These are phyloP conservation scores for Anadara kagoshimensis DNA, from an alignment of 1,140 invertebrate genomes.

Conservation along the genomic window DNA sequence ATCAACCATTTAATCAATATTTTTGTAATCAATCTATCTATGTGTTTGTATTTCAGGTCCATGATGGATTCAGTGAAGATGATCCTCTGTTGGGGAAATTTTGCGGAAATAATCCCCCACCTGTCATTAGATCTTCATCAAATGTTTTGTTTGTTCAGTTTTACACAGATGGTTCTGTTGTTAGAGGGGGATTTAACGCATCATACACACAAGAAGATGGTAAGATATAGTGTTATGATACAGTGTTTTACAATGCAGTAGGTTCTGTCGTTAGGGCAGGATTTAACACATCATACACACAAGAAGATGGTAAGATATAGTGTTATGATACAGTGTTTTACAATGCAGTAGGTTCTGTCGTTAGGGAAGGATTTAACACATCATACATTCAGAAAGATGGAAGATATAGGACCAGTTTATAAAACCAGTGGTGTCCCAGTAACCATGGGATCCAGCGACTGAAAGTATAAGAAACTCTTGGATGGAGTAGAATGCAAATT, in stretches of 20 bases:
- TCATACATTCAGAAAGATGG: slow-evolving; percentile 83
- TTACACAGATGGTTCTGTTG: slow-evolving; percentile 92
- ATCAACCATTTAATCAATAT: too few relatives aligned
- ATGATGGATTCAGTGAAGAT: slow-evolving; percentile 91
- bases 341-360: slow-evolving; percentile 92
- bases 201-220: slow-evolving; percentile 83
- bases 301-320: slow-evolving; percentile 69
- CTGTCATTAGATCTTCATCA: slow-evolving; percentile 85
- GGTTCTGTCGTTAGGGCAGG: slow-evolving; percentile 90
- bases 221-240: slow-evolving; percentile 72
- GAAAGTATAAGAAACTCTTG: too few relatives aligned
- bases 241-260: slow-evolving; percentile 95
- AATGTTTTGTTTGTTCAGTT: slow-evolving; percentile 96
- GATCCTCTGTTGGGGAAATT: slow-evolving; percentile 88
- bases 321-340: slow-evolving; percentile 86
- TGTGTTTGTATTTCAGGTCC: slow-evolving; percentile 77
- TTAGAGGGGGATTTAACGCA: slow-evolving; percentile 90
- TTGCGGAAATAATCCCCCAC: slow-evolving; percentile 91
- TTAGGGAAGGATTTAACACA: slow-evolving; percentile 90
- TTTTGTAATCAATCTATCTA: too few relatives aligned
- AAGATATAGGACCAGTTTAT: too few relatives aligned
- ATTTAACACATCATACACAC: slow-evolving; percentile 90
- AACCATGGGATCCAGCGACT: too few relatives aligned
- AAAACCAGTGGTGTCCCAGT: too few relatives aligned
- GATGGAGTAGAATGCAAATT: too few relatives aligned